A percentile compares a stretch with the other conserved stretches of the same genome.
phyloP scores from a whole-genome alignment of 2,888 invertebrate species.

The Andrena trimmerana region DNA sequence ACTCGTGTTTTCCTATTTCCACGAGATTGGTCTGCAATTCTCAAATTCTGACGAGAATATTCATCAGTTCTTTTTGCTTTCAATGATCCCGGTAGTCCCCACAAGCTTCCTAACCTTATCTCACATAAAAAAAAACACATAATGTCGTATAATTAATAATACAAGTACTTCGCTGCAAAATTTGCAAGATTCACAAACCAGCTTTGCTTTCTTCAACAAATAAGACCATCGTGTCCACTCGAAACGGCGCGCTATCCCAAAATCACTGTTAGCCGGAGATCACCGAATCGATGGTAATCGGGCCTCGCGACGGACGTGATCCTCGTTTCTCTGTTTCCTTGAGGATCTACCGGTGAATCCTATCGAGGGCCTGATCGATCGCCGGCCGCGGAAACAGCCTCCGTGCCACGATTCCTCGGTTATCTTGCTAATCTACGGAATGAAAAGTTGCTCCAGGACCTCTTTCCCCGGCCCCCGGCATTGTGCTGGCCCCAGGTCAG shows the following conservation, averaged over 20 bases:
- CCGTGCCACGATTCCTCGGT: slow-evolving; percentile 39
- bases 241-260: not conserved
- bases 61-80: too few species aligned
- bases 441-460: slow-evolving; percentile 51
- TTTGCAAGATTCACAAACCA: too few species aligned
- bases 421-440: slow-evolving; percentile 73
- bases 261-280: not conserved
- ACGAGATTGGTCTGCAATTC: too few species aligned
- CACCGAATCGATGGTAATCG: slow-evolving; percentile 51
- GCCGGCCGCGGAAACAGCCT: slow-evolving; percentile 45
- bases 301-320: slow-evolving; percentile 40
- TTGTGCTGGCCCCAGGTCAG: slow-evolving; percentile 62
- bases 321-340: slow-evolving; percentile 25
- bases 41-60: too few species aligned
- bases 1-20: not conserved
- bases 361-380: slow-evolving; percentile 61
- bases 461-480: slow-evolving; percentile 36
- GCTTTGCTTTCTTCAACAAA: too few species aligned
- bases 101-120: too few species aligned
- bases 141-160: too few species aligned
- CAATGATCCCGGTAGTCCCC: too few species aligned
- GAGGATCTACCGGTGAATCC: slow-evolving; percentile 52
- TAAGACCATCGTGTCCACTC: not conserved
- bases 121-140: too few species aligned
- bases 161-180: too few species aligned